phyloP scores from a whole-genome alignment of 1,140 invertebrate species.

The Aphelenchoides avenae region DNA sequence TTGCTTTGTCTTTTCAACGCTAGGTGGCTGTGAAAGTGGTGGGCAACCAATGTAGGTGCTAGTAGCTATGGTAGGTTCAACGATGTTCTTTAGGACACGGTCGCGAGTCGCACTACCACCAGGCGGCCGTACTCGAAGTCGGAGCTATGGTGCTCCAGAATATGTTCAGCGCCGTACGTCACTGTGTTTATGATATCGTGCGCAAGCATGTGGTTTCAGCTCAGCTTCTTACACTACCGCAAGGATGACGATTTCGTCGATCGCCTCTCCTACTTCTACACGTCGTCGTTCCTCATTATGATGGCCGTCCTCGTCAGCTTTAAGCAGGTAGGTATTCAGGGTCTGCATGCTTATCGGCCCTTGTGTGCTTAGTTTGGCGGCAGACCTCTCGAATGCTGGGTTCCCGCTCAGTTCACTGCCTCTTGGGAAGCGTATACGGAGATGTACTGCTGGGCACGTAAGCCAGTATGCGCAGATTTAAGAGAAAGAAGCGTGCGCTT shows the following conservation, averaged over 20 bases:
- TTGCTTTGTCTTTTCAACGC: conserved; percentile 11
- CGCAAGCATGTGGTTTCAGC: neutral
- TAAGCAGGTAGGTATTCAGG: conserved; percentile 61
- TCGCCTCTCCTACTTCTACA: conserved; percentile 64
- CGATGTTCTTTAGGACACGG: conserved; percentile 49
- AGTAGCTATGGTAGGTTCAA: neutral
- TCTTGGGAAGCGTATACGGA: conserved; percentile 60
- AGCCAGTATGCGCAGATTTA: neutral
- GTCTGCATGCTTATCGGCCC: too few species aligned
- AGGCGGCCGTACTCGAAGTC: conserved; percentile 56
- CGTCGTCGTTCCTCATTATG: conserved; percentile 63
- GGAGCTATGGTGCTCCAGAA: conserved; percentile 59
- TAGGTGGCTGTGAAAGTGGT: conserved; percentile 10
- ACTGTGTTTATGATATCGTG: conserved; percentile 37
- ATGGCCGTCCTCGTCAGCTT: conserved; percentile 64
- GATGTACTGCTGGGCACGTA: conserved; percentile 58
- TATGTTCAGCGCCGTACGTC: conserved; percentile 57
- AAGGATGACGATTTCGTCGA: conserved; percentile 65
- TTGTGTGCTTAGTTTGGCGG: conserved; percentile 55
- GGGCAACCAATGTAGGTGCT: neutral
- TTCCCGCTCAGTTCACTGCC: conserved; percentile 53
- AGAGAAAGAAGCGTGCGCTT: neutral
- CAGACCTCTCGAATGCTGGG: conserved; percentile 57
- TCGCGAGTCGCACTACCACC: conserved; percentile 51
- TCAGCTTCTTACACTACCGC: conserved; percentile 50